Conservation (phyloP, 2,113 vertebrate genomes). For the Silurus meridionalis region DNA sequence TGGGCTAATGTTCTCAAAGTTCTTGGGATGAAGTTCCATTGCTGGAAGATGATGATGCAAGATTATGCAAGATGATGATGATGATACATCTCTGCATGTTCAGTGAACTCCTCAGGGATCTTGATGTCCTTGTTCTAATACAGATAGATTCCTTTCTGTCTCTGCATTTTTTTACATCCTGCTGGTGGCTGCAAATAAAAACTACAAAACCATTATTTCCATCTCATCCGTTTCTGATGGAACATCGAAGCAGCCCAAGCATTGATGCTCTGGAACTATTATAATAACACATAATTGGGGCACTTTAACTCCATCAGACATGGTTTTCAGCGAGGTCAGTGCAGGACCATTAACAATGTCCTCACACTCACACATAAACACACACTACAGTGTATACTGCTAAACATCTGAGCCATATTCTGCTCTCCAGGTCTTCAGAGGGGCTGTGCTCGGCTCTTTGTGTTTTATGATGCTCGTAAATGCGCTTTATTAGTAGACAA, state of each 20-base stretch:
- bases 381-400: not conserved
- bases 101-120: not conserved
- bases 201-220: not conserved
- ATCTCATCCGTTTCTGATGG: no score
- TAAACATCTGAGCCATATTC: not conserved
- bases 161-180: not conserved
- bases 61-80: no score
- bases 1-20: not conserved
- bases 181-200: not conserved
- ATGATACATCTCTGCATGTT: not conserved
- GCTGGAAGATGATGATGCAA: not conserved
- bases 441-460: not conserved
- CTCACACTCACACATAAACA: not conserved
- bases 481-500: constrained; percentile 54
- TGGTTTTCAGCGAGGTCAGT: not conserved
- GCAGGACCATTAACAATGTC: not conserved
- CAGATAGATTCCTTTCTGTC: not conserved
- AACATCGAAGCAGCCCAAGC: not conserved
- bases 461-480: constrained; percentile 53
- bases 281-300: not conserved
- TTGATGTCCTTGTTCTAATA: not conserved
- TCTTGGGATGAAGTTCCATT: not conserved
- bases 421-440: not conserved
- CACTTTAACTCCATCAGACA: constrained; percentile 6
- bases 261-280: not conserved